Evolutionary conservation across 1,140 invertebrate species (phyloP), one percentile per base, ranked within the genome.

Genomic region (Drosophila virilis): DNA sequence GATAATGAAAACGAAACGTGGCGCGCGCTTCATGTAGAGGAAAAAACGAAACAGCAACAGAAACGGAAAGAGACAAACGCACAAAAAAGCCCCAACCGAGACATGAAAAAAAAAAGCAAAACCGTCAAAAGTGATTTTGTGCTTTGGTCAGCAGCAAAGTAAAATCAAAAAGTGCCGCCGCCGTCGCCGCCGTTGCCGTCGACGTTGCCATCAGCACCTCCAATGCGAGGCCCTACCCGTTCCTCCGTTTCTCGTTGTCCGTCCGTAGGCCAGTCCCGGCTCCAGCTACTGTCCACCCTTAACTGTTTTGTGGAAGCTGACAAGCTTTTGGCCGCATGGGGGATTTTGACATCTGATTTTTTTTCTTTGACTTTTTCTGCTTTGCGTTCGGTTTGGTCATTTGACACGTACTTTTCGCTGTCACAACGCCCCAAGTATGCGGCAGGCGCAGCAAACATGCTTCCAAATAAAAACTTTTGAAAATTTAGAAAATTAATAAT

Each of bases 91-190:
- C 51, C 64, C 40, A 85, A 74, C 67, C 64, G 80, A 90, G 74
- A 80, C 71, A 89, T 81, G 84, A 89, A 89, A 89, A 28, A 28
- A 28, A 22, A n/a, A n/a, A n/a, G n/a, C 22, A 28, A 85, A 88
- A 90, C 84, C 85, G 84, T 89, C 85, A 89, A 89, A 89, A 89
- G 85, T 80, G 80, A 89, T 90, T 89, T 89, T 90, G 86, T 71
- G 78, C 77, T 78, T 81, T 79, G 84, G 65, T 89, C 83, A 80
- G 67, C 84, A 73, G 74, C 75, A 69, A 77, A 78, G 57, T 59
- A 75, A 83, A 89, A 86, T 88, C 79, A 86, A 82, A 86, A 86
- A 88, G 73, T 50, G 64, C 74, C 77, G 72, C 70, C 72, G 66
- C 51, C 68, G 69, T 70, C 70, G 38, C 33, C 17, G 1, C 17